phyloP scores from a whole-genome alignment of 2,113 vertebrate genomes.

The Ictidomys tridecemlineatus region DNA sequence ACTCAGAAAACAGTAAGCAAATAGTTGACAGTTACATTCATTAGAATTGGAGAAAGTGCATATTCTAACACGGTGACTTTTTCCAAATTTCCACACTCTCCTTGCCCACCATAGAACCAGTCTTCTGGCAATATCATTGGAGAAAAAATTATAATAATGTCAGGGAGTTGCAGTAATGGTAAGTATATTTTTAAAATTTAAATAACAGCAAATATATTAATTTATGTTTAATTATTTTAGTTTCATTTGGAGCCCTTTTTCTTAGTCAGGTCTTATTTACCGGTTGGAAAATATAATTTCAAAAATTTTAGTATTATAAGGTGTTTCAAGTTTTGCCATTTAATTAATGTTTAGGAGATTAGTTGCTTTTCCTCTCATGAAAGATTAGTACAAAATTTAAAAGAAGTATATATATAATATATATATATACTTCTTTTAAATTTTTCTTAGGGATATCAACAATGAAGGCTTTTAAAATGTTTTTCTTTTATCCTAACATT shows the following conservation, averaged over 20 bases:
- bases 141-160: not conserved
- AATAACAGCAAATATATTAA: constrained; percentile 17
- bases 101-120: not conserved
- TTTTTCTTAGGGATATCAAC: constrained; percentile 11
- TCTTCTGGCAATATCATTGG: not conserved
- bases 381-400: constrained; percentile 29
- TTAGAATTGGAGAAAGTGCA: not conserved
- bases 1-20: constrained; percentile 24
- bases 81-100: accelerated
- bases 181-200: not conserved
- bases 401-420: accelerated
- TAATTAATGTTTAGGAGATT: constrained; percentile 31
- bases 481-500: not conserved
- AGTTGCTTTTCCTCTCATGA: constrained; percentile 58
- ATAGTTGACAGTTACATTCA: not conserved
- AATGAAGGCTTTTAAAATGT: not conserved
- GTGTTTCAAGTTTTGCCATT: not conserved
- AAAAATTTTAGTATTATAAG: constrained; percentile 36
- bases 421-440: too few species aligned
- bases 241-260: not conserved
- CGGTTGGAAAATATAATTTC: not conserved
- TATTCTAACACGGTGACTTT: not conserved
- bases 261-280: constrained; percentile 34
- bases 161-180: not conserved
- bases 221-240: constrained; percentile 38